Base-by-base conservation (phyloP, 1,140 invertebrate species). In the Pomacea maculata region DNA sequence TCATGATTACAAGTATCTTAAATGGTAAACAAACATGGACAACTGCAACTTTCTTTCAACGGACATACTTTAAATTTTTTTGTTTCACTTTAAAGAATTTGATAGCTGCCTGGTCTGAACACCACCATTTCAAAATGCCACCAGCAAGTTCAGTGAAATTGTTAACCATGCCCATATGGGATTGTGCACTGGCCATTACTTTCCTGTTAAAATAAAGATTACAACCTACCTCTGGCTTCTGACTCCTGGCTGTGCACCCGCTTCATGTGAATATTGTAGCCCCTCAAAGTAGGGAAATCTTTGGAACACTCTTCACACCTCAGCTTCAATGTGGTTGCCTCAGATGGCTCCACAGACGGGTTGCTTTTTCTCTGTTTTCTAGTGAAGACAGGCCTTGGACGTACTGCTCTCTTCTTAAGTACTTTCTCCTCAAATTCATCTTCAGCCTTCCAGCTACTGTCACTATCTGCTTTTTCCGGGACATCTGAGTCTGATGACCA, bases 241-340 rank as follows among this genome's bases (percentile, higher is more conserved):
- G 57, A 34, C 63, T 78, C 77, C 52, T 78, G 64, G n/a, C 68
- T 78, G 52, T 78, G 77, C 11, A 78, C 64, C 45, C 77, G 21
- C 77, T 78, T 78, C 77, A 78, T 78, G 77, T 78, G 77, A 21
- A 70, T 25, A 52, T 78, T 70, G 77, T 78, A 78, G 45, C 77
- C 77, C 54, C 57, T 78, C 14, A 78, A 12, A 25, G 29, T 70
- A 45, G 65, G 25, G 61, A 78, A 78, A 8, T 70, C 54, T 29
- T 70, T 78, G 45, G 19, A 11, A 29, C 77, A 78, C 19, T 15
- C 54, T 14, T 45, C 55, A n/a, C 77, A 78, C 52, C n/a, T 5
- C 17, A 67, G 34, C 9, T 8, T 45, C 3, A 6, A 0, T 6
- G 63, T 11, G 34, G 52, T 52, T 17, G 8, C 52, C 52, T 70